Conservation (phyloP, 2,888 invertebrate genomes). For the Pycnomerus fuliginosus region DNA sequence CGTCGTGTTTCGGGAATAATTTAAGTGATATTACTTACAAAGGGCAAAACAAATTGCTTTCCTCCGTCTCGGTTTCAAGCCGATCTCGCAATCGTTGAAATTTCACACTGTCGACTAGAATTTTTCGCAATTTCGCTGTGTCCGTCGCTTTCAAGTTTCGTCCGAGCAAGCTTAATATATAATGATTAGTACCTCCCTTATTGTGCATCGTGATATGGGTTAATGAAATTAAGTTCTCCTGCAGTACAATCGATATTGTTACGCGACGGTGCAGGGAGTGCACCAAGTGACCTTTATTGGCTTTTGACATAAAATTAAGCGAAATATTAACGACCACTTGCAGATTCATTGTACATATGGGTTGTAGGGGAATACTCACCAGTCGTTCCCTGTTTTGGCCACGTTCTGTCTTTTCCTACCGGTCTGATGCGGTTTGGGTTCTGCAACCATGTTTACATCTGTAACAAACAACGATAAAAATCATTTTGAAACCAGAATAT, state of each 20-base stretch:
- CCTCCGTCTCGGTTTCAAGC: neutral
- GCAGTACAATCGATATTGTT: conserved; percentile 19
- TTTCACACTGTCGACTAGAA: no score
- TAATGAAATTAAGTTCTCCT: conserved; percentile 20
- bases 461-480: conserved; percentile 42
- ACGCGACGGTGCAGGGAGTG: conserved; percentile 4
- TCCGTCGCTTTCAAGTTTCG: no score
- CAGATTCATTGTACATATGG: neutral
- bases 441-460: conserved; percentile 77
- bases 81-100: no score
- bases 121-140: no score
- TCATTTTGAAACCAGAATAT: neutral
- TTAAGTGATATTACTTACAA: conserved; percentile 9
- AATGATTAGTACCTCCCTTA: no score
- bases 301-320: neutral
- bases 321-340: neutral
- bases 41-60: conserved; percentile 6
- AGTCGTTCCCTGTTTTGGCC: conserved; percentile 67
- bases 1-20: conserved; percentile 2
- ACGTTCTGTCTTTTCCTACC: conserved; percentile 67
- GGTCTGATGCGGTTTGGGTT: conserved; percentile 72
- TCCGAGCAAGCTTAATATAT: no score
- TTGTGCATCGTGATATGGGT: conserved; percentile 12
- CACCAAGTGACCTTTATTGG: conserved; percentile 9
- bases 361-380: conserved; percentile 58